These are phyloP conservation scores for Pseudocheirus occidentalis DNA, from an alignment of 2,797 vertebrate species.

Conservation along the genomic window DNA sequence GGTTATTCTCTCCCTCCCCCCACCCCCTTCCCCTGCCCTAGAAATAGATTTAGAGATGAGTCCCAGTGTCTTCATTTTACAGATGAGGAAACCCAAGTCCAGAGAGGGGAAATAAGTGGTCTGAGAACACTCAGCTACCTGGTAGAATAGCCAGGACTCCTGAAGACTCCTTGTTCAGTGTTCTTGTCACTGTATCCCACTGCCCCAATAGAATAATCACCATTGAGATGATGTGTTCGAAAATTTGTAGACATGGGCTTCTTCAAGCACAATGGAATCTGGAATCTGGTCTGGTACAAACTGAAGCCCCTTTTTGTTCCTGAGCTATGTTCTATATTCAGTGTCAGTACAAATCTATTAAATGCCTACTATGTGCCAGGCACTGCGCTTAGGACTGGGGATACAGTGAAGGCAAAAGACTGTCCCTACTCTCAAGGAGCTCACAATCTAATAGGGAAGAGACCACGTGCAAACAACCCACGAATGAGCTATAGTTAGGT, in stretches of 20 bases:
- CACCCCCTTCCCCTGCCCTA: constrained; percentile 18
- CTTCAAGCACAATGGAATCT: background rate
- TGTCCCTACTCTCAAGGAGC: background rate
- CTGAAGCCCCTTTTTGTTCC: background rate
- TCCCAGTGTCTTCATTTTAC: background rate
- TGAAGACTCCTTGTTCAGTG: background rate
- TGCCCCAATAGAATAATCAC: background rate
- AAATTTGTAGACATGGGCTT: background rate
- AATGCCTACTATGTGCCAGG: background rate
- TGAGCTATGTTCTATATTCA: background rate
- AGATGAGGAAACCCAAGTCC: constrained; percentile 39
- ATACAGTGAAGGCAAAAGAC: background rate
- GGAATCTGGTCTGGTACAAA: background rate
- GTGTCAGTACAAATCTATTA: background rate
- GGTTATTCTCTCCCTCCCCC: background rate
- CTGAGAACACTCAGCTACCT: background rate
- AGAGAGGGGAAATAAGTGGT: constrained; percentile 22
- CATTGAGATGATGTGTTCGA: background rate
- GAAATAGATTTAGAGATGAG: background rate
- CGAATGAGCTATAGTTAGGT: background rate
- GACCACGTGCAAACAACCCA: background rate
- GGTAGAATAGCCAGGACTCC: constrained; percentile 6
- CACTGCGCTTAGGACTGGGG: background rate
- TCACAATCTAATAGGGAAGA: background rate
- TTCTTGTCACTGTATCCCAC: background rate